phyloP scores from a whole-genome alignment of 2,888 invertebrate species.

The Invenusta paracnida region DNA sequence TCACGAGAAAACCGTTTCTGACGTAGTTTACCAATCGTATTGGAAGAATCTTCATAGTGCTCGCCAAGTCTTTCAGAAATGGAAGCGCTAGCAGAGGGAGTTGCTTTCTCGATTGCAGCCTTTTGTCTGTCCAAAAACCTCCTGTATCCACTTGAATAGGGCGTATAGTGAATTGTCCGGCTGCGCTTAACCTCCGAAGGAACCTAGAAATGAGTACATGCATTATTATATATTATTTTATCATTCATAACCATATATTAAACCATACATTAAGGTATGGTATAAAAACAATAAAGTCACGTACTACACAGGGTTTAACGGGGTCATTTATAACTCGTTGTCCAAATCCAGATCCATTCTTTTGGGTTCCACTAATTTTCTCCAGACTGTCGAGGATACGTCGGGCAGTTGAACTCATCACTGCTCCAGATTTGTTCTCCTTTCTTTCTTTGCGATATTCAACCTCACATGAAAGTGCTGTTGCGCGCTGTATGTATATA shows the following conservation, averaged over 20 bases:
- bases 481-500: neutral
- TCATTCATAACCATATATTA: too few relatives aligned
- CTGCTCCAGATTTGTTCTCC: neutral
- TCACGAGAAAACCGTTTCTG: neutral
- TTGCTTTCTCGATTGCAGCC: neutral
- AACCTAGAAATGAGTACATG: conserved; percentile 11
- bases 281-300: too few relatives aligned
- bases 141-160: neutral
- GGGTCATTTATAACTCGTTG: neutral
- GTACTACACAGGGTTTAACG: neutral
- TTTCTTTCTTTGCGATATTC: neutral
- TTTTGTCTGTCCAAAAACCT: neutral
- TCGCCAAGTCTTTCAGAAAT: neutral
- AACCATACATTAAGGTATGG: too few relatives aligned
- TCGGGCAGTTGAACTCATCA: neutral
- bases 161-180: neutral
- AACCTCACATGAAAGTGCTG: neutral
- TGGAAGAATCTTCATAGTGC: neutral
- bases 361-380: neutral
- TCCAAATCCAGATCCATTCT: neutral
- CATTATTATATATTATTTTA: too few relatives aligned
- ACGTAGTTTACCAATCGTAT: neutral
- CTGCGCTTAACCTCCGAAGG: neutral
- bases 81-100: neutral
- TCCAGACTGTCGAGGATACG: conserved; percentile 7